These are phyloP conservation scores for Pyrrhia umbra DNA, from an alignment of 2,888 invertebrate genomes.

Conservation along the genomic window DNA sequence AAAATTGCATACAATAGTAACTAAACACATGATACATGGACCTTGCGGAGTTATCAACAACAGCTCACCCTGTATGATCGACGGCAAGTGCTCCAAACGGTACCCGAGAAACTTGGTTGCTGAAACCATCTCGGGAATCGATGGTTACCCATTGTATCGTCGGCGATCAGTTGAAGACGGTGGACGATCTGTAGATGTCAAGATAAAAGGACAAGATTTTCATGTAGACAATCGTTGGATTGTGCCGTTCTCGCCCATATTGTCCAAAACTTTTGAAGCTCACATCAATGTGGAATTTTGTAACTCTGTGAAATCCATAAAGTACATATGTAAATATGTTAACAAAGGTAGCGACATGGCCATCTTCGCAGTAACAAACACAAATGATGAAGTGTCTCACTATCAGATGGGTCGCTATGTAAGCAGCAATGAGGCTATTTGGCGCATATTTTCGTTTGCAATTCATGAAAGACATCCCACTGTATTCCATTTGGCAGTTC, in stretches of 20 bases:
- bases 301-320: background rate
- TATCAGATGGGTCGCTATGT: conserved; percentile 5
- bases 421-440: background rate
- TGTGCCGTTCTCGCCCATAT: background rate
- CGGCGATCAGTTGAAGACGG: background rate
- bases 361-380: background rate
- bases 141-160: conserved; percentile 1
- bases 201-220: background rate
- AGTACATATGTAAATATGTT: conserved; percentile 14
- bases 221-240: conserved; percentile 7
- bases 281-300: conserved; percentile 20
- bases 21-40: conserved; percentile 10
- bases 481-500: conserved; percentile 13
- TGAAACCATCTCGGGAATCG: background rate
- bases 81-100: background rate
- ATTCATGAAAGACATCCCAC: no score
- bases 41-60: background rate
- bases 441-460: no score
- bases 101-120: background rate
- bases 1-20: conserved; percentile 3
- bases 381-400: background rate
- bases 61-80: conserved; percentile 1
- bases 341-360: conserved; percentile 7
- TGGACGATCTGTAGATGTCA: background rate
- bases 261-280: conserved; percentile 4